Conservation (phyloP, 1,140 invertebrate species). For the Leptestheria dahalacensis region DNA sequence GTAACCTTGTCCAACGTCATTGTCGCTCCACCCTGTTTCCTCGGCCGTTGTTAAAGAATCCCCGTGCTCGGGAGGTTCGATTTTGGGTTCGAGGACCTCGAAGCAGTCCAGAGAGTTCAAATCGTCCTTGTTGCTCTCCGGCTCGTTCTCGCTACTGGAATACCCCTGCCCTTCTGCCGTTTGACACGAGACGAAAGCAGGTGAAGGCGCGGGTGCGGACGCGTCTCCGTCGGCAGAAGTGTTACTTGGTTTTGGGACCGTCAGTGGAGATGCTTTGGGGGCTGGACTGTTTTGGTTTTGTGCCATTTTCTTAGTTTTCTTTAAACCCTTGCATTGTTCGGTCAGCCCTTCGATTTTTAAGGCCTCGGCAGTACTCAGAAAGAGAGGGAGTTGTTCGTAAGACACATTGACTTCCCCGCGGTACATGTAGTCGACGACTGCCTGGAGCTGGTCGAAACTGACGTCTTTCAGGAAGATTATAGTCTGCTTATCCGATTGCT, state of each 20-base stretch:
- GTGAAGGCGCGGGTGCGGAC: too few species aligned
- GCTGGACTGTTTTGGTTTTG: neutral
- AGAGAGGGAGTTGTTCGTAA: slow-evolving; percentile 56
- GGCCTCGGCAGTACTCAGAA: slow-evolving; percentile 65
- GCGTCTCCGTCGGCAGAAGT: too few species aligned
- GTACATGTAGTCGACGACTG: slow-evolving; percentile 41
- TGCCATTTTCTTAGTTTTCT: slow-evolving; percentile 10
- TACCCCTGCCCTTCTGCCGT: too few species aligned
- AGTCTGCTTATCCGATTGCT: neutral
- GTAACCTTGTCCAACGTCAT: neutral
- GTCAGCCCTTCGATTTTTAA: slow-evolving; percentile 58
- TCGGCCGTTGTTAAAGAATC: neutral
- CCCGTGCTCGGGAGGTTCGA: neutral
- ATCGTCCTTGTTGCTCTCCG: neutral
- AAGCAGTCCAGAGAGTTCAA: neutral
- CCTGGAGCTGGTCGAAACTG: slow-evolving; percentile 50
- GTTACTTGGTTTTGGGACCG: too few species aligned
- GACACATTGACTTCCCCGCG: slow-evolving; percentile 53
- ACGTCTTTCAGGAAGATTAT: slow-evolving; percentile 52
- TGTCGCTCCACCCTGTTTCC: neutral
- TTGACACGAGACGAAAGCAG: too few species aligned
- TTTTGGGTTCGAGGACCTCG: neutral
- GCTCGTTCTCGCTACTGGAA: neutral
- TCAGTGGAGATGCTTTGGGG: too few species aligned
- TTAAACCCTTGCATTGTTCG: slow-evolving; percentile 57